Evolutionary conservation across 2,888 invertebrate genomes (phyloP).

Genomic region (Ephialtes manifestator): DNA sequence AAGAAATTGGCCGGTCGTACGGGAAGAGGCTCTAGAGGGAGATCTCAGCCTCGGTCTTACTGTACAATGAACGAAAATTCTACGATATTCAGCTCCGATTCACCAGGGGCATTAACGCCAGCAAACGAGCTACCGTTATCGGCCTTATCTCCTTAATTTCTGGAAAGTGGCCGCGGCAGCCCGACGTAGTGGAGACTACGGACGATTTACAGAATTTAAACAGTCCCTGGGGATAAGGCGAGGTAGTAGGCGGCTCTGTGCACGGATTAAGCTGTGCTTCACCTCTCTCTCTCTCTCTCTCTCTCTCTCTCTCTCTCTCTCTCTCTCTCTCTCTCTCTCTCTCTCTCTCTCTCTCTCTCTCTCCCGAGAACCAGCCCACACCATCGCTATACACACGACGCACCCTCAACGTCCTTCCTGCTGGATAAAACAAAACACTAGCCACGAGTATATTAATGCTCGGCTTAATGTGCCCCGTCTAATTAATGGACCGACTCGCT

Average conservation of each 20-base stretch:
- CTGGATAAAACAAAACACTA: conserved; percentile 86
- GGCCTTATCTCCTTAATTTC: conserved; percentile 79
- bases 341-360: conserved; percentile 42
- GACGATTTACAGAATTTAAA: conserved; percentile 85
- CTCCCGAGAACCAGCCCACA: conserved; percentile 69
- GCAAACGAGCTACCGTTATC: conserved; percentile 76
- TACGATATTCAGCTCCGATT: conserved; percentile 10
- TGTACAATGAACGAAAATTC: conserved; percentile 17
- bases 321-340: conserved; percentile 50
- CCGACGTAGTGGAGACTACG: conserved; percentile 61
- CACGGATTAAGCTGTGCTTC: conserved; percentile 77
- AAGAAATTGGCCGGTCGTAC: neutral
- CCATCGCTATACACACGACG: conserved; percentile 58
- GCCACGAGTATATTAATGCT: conserved; percentile 85
- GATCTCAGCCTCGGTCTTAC: conserved; percentile 10
- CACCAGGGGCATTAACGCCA: conserved; percentile 52
- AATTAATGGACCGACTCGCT: conserved; percentile 85
- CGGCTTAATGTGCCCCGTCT: conserved; percentile 85
- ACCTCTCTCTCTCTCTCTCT: neutral
- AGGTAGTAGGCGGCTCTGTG: conserved; percentile 67
- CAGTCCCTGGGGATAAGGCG: conserved; percentile 83
- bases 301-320: neutral
- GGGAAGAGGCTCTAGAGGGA: neutral
- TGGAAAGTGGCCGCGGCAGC: conserved; percentile 73
- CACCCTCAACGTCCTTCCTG: conserved; percentile 81